Evolutionary conservation across 2,113 vertebrate genomes (phyloP), one percentile per base, ranked within the genome.

Genomic region (Halichoerus grypus): DNA sequence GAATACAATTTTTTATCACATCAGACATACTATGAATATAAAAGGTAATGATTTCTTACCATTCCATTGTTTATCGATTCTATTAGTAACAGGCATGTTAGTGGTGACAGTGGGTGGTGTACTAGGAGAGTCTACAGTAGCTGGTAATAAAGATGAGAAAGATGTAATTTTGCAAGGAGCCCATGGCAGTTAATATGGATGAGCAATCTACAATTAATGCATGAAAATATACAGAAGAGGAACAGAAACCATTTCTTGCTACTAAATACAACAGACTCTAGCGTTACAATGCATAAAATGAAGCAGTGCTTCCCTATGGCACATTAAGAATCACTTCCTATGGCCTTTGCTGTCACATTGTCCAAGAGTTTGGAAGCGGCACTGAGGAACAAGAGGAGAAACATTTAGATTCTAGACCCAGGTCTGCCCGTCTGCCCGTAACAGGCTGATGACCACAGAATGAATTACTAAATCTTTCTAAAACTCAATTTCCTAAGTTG

Each of bases 11-110:
- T 89, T 85, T 79, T 18, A 97, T 93, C 24, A 63, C 63, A 49
- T 88, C 28, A 95, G 88, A 98, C 81, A 99, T 21, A 97, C 84
- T 83, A 98, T 88, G 98, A 98, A 97, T 84, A 98, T 97, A 98
- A 98, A 99, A 98, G 97, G 97, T 98, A 98, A 97, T 91, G 80
- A 98, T 98, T 98, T 99, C 99, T 99, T 99, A 99, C 99, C 99
- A 99, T 98, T 98, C 98, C 99, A 99, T 99, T 99, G 99, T 98
- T 99, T 98, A 99, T 98, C 97, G 95, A 88, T 98, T 99, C 98
- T 99, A 97, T 99, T 99, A 99, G 99, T 99, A 99, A 99, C 98
- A 39, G 98, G 99, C 98, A 98, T 99, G 99, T 99, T 99, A 99
- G 99, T 99, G 99, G 98, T 99, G 99, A 99, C 99, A 99, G 97